Evolutionary conservation across 2,888 invertebrate species (phyloP), one percentile per base, ranked within the genome.

Genomic region (Eudasyphora cyanicolor): DNA sequence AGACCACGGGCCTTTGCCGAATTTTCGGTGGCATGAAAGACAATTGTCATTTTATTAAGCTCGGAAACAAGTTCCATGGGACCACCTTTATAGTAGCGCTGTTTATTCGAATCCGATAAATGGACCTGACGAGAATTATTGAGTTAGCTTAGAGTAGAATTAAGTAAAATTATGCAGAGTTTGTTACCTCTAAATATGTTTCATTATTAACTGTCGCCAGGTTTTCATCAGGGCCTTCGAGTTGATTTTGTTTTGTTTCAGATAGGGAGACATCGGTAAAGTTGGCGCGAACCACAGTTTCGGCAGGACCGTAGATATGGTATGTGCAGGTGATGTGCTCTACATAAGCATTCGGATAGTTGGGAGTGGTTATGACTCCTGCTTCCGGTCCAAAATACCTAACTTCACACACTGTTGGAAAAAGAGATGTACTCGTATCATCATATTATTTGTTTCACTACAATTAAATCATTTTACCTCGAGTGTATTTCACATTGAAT

Each of bases 281-380:
- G 14, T 93, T 93, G 21, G 97, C 91, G n/a, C 92, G 90, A 49
- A 97, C 95, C 0, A 94, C 93, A 88, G 94, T 94, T 6, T 95
- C 94, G 0, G 93, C 91, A 0, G 94, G 93, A 70, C 95, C 94
- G 17, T 92, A 92, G 82, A 98, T 96, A 51, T 94, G 90, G 90
- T 95, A 97, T 45, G 93, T 92, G 87, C 98, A 98, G 0, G 93
- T 92, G 87, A 93, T 92, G 71, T 94, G 93, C 14, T 91, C 92
- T 1, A 95, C 94, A 90, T 97, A 97, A 32, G 91, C 89, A 57
- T 93, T 92, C 0, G 98, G 97, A 92, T 96, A 97, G 84, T 94
- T 94, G 0, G 97, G 96, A 4, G 96, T 96, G 75, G 92, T 93
- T 4, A 98, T 92, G 24, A 94, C 88, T 0, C 90, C 90, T 5